Evolutionary conservation across 2,888 invertebrate genomes (phyloP), one percentile per base, ranked within the genome.

Genomic region (Noctua fimbriata): DNA sequence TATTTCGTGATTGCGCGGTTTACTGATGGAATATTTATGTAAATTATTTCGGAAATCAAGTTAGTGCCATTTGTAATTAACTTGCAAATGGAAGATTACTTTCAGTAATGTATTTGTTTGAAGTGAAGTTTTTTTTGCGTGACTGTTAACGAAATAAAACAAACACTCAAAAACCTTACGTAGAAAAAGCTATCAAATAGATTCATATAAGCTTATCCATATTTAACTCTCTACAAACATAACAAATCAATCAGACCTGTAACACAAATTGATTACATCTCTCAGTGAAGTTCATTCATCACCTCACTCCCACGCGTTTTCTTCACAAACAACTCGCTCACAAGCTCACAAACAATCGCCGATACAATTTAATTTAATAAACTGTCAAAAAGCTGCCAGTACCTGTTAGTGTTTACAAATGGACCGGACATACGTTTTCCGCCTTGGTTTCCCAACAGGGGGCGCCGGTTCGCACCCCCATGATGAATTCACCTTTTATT

Each of bases 401-500:
- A 93, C 94, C 94, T 94, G 95, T 96, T 95, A 95, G 94, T 95
- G 95, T 94, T 93, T 94, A 95, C 95, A 96, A 96, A 96, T 95
- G 95, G 94, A 94, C 95, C 95, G 96, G 95, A 96, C 96, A 95
- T 95, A 95, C 95, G 95, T 94, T 95, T 94, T 93, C 95, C 95
- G 95, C 94, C 87, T 94, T 93, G 94, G 94, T 94, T 95, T 94
- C 91, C 95, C 94, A 90, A 88, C 92, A 92, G 94, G 95, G 93
- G 95, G 90, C 55, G 92, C 88, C 91, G 89, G 91, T 93, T 93
- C 94, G 94, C 95, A 92, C 95, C 95, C 95, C 95, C 92, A 92
- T 95, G 94, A 95, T 95, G 95, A 95, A 95, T 96, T 95, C 94
- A 94, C 95, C 96, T 97, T 96, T 96, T 96, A 96, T 96, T 96